Percentiles rank a stretch among this genome's conserved stretches.
phyloP scores from a whole-genome alignment of 2,113 vertebrate species.

The Entomyzon cyanotis region DNA sequence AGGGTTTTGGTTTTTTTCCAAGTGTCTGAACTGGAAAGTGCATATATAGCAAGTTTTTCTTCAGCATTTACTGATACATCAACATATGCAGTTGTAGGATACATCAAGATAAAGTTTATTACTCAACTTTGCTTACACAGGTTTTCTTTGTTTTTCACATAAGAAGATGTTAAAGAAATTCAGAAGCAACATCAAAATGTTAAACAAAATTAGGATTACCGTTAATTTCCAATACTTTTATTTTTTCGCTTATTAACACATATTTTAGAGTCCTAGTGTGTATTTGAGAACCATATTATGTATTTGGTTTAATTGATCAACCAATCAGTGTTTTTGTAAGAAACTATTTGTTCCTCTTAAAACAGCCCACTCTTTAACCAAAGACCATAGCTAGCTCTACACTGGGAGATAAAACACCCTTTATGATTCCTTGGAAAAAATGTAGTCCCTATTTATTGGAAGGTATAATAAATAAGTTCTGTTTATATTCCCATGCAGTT shows the following conservation, averaged over 20 bases:
- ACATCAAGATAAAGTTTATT: background rate
- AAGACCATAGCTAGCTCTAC: background rate
- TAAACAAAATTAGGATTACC: background rate
- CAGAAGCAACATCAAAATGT: background rate
- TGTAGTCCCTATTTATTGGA: background rate
- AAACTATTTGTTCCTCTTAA: background rate
- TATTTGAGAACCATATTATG: background rate
- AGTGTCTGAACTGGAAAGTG: background rate
- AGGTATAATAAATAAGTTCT: background rate
- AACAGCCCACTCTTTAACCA: background rate
- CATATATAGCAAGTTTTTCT: background rate
- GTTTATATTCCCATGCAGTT: background rate
- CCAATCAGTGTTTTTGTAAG: background rate
- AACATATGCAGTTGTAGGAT: background rate
- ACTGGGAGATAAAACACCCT: background rate
- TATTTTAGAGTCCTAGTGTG: background rate
- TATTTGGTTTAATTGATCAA: background rate
- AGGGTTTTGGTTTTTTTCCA: rapidly evolving
- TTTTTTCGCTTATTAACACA: background rate
- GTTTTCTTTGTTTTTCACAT: background rate
- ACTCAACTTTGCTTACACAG: background rate
- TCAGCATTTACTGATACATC: background rate
- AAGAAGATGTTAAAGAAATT: background rate
- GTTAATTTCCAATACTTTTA: background rate
- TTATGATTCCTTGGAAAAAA: background rate